Evolutionary conservation across 1,140 invertebrate genomes (phyloP).

Genomic region (Maniola jurtina): DNA sequence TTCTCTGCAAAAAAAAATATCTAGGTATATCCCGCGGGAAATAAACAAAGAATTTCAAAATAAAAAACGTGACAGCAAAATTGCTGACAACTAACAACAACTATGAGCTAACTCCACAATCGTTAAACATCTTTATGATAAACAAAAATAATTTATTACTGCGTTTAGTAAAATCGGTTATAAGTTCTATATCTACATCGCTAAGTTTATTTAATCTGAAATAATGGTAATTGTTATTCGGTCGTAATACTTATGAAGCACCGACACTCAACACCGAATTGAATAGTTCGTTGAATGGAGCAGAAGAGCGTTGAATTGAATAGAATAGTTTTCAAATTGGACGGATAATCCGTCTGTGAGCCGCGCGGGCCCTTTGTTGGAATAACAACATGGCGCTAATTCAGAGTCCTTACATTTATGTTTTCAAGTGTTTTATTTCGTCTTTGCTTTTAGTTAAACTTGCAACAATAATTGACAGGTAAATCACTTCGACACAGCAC

Average conservation of each 20-base stretch:
- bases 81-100: too few relatives aligned
- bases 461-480: too few relatives aligned
- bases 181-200: neutral
- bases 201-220: neutral
- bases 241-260: conserved; percentile 26
- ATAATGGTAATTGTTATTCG: conserved; percentile 14
- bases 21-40: too few relatives aligned
- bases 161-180: neutral
- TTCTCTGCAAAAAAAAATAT: too few relatives aligned
- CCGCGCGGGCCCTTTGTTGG: conserved; percentile 10
- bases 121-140: too few relatives aligned
- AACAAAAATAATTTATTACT: neutral
- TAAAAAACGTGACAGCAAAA: too few relatives aligned
- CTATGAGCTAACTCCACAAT: too few relatives aligned
- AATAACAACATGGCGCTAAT: conserved; percentile 14
- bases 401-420: neutral
- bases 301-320: conserved; percentile 19
- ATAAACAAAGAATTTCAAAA: too few relatives aligned
- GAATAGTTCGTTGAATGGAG: conserved; percentile 29
- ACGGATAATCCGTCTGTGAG: conserved; percentile 48
- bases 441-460: neutral
- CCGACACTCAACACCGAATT: conserved; percentile 52
- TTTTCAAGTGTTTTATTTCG: conserved; percentile 1
- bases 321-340: conserved; percentile 48
- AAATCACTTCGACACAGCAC: too few relatives aligned